Conservation (phyloP, 2,888 invertebrate genomes). For the Operophtera brumata region DNA sequence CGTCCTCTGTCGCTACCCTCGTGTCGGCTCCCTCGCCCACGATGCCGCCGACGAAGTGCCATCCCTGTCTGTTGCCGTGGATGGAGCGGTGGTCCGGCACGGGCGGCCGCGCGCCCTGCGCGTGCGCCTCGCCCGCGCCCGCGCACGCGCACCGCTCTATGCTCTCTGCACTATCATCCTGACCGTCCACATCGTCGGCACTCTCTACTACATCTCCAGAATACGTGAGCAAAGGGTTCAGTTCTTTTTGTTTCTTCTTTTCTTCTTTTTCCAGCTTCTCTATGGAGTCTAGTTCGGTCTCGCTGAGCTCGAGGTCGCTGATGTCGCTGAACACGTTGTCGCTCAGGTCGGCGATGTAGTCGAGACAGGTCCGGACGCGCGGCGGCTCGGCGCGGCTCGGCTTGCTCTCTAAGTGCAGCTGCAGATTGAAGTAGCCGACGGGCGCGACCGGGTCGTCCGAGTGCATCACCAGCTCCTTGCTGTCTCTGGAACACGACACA, state of each 20-base stretch:
- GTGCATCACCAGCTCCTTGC: slow-evolving; percentile 92
- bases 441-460: slow-evolving; percentile 96
- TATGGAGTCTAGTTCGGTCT: slow-evolving; percentile 82
- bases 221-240: slow-evolving; percentile 68
- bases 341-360: slow-evolving; percentile 82
- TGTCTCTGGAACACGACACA: slow-evolving; percentile 86
- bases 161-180: slow-evolving; percentile 54
- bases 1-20: slow-evolving; percentile 84
- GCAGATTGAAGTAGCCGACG: slow-evolving; percentile 95
- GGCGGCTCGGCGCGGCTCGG: slow-evolving; percentile 68
- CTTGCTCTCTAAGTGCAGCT: slow-evolving; percentile 88
- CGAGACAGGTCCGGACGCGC: slow-evolving; percentile 79
- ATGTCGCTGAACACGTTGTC: slow-evolving; percentile 83
- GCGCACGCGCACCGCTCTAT: slow-evolving; percentile 68
- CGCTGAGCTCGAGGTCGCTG: slow-evolving; percentile 83
- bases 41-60: slow-evolving; percentile 92
- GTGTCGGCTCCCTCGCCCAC: slow-evolving; percentile 85
- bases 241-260: slow-evolving; percentile 66
- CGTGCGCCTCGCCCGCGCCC: slow-evolving; percentile 65
- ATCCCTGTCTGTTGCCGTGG: slow-evolving; percentile 86
- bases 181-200: slow-evolving; percentile 48
- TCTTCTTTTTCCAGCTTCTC: slow-evolving; percentile 76
- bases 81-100: slow-evolving; percentile 82
- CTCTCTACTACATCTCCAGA: slow-evolving; percentile 54
- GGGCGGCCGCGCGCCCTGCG: slow-evolving; percentile 80